Percentiles rank a stretch among this genome's conserved stretches.
Evolutionary conservation across 1,140 invertebrate species (phyloP).

Genomic region (Geopemphigus sp.): DNA sequence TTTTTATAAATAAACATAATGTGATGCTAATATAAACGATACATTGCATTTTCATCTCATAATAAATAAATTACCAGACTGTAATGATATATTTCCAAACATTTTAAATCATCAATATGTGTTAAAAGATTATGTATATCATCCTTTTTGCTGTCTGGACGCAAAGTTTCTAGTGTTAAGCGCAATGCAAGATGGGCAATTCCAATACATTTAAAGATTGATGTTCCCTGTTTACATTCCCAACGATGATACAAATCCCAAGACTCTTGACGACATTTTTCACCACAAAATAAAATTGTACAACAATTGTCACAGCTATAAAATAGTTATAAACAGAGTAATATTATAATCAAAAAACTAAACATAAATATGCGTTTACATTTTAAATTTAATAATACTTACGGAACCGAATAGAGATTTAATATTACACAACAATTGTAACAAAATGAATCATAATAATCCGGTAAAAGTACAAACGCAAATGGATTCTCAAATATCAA

Average conservation of each 20-base stretch:
- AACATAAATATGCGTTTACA: not conserved
- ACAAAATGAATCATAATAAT: conserved; percentile 58
- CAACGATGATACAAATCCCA: conserved; percentile 67
- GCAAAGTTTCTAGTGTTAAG: conserved; percentile 60
- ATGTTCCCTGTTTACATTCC: conserved; percentile 67
- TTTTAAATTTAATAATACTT: conserved; percentile 53
- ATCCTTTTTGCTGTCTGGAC: conserved; percentile 44
- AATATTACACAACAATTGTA: conserved; percentile 60
- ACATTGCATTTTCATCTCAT: no score
- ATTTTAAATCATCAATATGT: conserved; percentile 62
- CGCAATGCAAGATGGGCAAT: conserved; percentile 74
- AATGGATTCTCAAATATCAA: conserved; percentile 72
- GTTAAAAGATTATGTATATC: conserved; percentile 62
- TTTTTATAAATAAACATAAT: no score
- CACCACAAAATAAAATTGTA: conserved; percentile 66
- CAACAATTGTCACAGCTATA: conserved; percentile 66
- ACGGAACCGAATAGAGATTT: conserved; percentile 57
- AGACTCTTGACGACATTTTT: conserved; percentile 62
- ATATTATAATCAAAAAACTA: not conserved
- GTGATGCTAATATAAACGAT: no score
- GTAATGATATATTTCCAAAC: conserved; percentile 66
- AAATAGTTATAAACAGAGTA: not conserved
- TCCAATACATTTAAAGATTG: conserved; percentile 67
- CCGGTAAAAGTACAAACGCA: conserved; percentile 62
- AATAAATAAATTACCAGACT: conserved; percentile 60